Evolutionary conservation across 35 echinoderm and acorn worm genomes (phyloP).

Genomic region (Amphiura filiformis): DNA sequence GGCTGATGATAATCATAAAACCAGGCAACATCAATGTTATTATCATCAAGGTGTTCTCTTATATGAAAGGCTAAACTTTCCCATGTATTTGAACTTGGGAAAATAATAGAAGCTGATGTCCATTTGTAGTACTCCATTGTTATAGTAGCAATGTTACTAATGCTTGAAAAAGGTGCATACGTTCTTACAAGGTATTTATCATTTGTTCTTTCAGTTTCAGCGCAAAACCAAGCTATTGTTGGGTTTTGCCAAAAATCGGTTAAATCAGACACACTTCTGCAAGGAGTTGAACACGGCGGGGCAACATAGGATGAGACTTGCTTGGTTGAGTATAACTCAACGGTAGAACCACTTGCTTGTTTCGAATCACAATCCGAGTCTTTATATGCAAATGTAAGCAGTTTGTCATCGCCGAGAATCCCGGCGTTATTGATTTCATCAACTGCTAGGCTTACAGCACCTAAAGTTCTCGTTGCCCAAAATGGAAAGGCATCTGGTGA

Average conservation of each 20-base stretch:
- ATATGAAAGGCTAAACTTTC: conserved; percentile 15
- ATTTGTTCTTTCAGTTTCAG: conserved; percentile 23
- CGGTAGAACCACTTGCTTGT: conserved; percentile 49
- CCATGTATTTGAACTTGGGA: conserved; percentile 21
- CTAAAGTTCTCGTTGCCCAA: conserved; percentile 38
- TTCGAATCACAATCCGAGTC: conserved; percentile 62
- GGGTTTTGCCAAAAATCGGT: conserved; percentile 59
- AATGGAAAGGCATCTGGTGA: conserved; percentile 55
- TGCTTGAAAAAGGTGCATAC: conserved; percentile 54
- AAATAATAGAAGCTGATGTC: conserved; percentile 43
- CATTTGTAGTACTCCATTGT: conserved; percentile 56
- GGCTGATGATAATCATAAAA: conserved; percentile 20
- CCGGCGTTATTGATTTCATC: conserved; percentile 20
- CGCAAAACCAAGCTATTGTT: conserved; percentile 82
- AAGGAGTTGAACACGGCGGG: conserved; percentile 60
- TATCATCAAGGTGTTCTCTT: neutral
- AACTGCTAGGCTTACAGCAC: conserved; percentile 54
- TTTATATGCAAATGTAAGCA: conserved; percentile 32
- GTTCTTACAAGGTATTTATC: conserved; percentile 49
- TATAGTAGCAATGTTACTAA: conserved; percentile 11
- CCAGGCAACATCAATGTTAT: neutral
- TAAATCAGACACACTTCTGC: conserved; percentile 58
- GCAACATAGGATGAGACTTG: conserved; percentile 62
- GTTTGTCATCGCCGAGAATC: conserved; percentile 10
- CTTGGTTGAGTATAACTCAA: conserved; percentile 48